Evolutionary conservation across 2,797 vertebrate genomes (phyloP).

Genomic region (Labroides dimidiatus): DNA sequence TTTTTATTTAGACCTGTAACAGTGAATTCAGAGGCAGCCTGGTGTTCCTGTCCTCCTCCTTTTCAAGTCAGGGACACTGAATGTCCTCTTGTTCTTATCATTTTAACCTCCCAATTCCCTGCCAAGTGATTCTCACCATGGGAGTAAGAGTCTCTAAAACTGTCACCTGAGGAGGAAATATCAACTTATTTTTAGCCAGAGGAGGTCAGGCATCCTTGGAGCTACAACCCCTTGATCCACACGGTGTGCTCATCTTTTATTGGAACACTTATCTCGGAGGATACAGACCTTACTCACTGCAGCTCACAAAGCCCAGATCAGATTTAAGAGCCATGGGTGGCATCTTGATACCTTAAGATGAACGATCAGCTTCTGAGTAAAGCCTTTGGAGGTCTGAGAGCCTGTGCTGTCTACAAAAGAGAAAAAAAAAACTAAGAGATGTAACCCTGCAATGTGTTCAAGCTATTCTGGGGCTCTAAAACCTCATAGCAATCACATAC

Average conservation of each 20-base stretch:
- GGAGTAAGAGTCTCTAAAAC: slow-evolving; percentile 56
- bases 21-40: background rate
- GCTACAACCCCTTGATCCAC: slow-evolving; percentile 37
- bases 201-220: slow-evolving; percentile 69
- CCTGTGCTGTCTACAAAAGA: background rate
- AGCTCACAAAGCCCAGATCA: slow-evolving; percentile 37
- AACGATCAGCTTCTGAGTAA: slow-evolving; percentile 35
- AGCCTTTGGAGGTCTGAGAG: slow-evolving; percentile 16
- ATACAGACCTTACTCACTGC: slow-evolving; percentile 44
- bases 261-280: slow-evolving; percentile 42
- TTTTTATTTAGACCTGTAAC: too few relatives aligned
- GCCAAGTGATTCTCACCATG: slow-evolving; percentile 3
- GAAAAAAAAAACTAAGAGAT: background rate
- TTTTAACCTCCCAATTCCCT: slow-evolving; percentile 34
- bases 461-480: too few relatives aligned
- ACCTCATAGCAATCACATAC: too few relatives aligned
- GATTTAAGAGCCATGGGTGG: slow-evolving; percentile 46
- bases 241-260: slow-evolving; percentile 40
- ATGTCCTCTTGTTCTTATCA: slow-evolving; percentile 16
- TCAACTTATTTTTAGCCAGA: slow-evolving; percentile 68
- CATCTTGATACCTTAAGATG: slow-evolving; percentile 49
- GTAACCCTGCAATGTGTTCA: background rate
- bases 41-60: background rate
- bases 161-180: slow-evolving; percentile 56
- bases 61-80: background rate